Evolutionary conservation across 1,140 invertebrate genomes (phyloP).

Genomic region (Notospermus geniculatus): DNA sequence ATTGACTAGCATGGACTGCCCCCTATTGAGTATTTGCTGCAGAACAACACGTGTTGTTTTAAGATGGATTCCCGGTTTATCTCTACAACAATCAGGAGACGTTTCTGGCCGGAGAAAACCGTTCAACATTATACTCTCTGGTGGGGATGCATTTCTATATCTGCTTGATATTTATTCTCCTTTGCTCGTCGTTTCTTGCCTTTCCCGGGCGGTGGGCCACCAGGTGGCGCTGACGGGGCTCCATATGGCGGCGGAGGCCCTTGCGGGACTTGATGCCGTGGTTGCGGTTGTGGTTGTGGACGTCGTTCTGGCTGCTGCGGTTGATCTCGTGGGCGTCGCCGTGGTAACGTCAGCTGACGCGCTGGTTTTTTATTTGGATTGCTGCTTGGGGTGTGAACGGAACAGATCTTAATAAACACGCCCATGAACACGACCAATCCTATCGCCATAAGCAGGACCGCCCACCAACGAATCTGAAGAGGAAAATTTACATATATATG

Average conservation of each 20-base stretch:
- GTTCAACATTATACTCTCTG: too few species aligned
- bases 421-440: conserved; percentile 94
- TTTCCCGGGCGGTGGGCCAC: conserved; percentile 28
- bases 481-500: not conserved
- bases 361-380: conserved; percentile 68
- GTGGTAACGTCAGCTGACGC: conserved; percentile 37
- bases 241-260: conserved; percentile 33
- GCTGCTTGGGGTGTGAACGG: conserved; percentile 96
- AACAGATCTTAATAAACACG: conserved; percentile 98
- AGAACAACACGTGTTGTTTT: too few species aligned
- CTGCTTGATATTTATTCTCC: too few species aligned
- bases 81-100: too few species aligned
- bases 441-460: conserved; percentile 86
- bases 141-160: too few species aligned
- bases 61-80: too few species aligned
- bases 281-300: not conserved
- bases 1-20: too few species aligned
- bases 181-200: conserved; percentile 18
- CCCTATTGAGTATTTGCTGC: too few species aligned
- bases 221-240: conserved; percentile 17
- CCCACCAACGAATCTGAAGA: conserved; percentile 91
- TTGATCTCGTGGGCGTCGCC: conserved; percentile 23
- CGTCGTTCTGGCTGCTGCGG: conserved; percentile 21
- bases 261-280: conserved; percentile 13
- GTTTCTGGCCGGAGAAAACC: too few species aligned